Evolutionary conservation across 1,140 invertebrate genomes (phyloP), one percentile per base, ranked within the genome.

Genomic region (Panagrolaimus sp.): DNA sequence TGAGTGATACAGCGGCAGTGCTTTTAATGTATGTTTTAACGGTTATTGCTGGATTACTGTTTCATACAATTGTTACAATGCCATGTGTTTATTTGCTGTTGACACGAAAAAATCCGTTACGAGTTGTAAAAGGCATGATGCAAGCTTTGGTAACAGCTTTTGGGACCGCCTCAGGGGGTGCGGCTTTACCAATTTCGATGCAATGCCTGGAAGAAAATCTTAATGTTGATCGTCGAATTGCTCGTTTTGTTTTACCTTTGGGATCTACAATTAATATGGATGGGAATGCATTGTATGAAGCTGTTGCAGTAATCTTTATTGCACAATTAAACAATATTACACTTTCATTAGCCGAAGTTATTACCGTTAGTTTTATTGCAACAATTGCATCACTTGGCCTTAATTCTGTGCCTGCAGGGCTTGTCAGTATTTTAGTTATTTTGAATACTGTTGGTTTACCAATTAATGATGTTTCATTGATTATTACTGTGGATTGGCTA

Each of bases 341-440:
- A 6, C 82, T 89, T 26, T 83, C 83, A 2, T 76, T 88, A 64
- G 86, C 87, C 17, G 84, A 87, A 78, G 83, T 88, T 38, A 87
- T 96, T 55, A 92, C 92, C 69, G 90, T 96, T 77, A 91, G 92
- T 84, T 89, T 95, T 71, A 94, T 92, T 0, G 91, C 92, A 1
- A 94, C 92, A 24, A 90, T 92, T 17, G 94, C 93, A 0, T 93
- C 92, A 77, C 93, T 96, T 77, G 94, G 94, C 66, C 92, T 93
- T 15, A 93, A 93, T 14, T 92, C 93, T 28, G 94, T 96, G 73
- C 94, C 94, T 1, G 93, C 93, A 21, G 92, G 92, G 0, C 85
- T 93, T 47, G 91, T 96, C n/a, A 94, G 92, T 63, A 94, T 96
- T 91, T 90, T 96, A 32, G 94, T 96, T 89, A 93, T 96, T 32